Base-by-base conservation (phyloP, 2,888 invertebrate genomes). In the Patella caerulea region DNA sequence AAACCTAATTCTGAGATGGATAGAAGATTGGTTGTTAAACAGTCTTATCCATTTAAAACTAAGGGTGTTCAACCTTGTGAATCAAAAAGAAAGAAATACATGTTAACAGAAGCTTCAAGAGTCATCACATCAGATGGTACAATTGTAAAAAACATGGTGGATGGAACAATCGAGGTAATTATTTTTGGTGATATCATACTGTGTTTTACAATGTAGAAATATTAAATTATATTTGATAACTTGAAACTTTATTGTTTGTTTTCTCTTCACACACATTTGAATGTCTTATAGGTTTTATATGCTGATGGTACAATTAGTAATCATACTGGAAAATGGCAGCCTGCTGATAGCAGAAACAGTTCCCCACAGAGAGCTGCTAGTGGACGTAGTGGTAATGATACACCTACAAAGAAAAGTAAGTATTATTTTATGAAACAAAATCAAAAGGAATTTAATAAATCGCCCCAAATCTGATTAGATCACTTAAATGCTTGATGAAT, bases 121-220 rank as follows among this genome's bases (percentile, higher is more conserved):
- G 83, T 90, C 65, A 89, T 90, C 73, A 90, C 89, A 24, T 85
- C 88, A 12, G 91, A 91, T 79, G 92, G 92, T 15, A 89, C 87
- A 11, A 91, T 92, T 11, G 84, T 91, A 79, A 90, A 90, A 80
- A 89, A 87, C 73, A 88, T 91, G 89, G 78, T 83, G 54, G 90
- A 92, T 82, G 91, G 91, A n/a, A 86, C 87, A 45, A 81, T 88
- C 15, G 87, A 90, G 88, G 91, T 91, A 78, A 75, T 82, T 45
- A 12, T 72, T 53, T n/a, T 45, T 15, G 24, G 9, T 73, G 3
- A 54, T n/a, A 12, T 52, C 4, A 65, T 59, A 59, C 1, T 59
- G 17, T 34, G 5, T 3, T 34, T 45, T 45, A 45, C 45, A 45
- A 45, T 45, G 45, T 1, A 45, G 45, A 9, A 4, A 9, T 45